These are phyloP conservation scores for Argyresthia albistria DNA, from an alignment of 2,888 invertebrate species.

Conservation along the genomic window DNA sequence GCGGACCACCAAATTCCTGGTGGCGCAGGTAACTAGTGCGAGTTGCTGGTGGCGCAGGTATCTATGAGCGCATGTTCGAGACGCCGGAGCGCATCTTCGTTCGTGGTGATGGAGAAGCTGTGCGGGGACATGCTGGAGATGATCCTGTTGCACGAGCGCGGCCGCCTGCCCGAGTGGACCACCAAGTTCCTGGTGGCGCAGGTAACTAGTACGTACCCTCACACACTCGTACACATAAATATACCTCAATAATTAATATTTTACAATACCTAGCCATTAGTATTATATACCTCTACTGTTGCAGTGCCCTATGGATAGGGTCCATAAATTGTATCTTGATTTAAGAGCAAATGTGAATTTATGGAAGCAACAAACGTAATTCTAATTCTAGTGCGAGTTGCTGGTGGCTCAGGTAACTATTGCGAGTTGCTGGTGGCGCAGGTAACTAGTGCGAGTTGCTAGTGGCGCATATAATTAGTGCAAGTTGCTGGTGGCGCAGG, in stretches of 20 bases:
- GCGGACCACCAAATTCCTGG: no score
- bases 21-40: no score
- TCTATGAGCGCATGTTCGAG: conserved; percentile 98
- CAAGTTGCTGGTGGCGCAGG: conserved; percentile 97
- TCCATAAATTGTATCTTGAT: no score
- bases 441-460: conserved; percentile 52
- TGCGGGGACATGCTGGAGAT: conserved; percentile 99
- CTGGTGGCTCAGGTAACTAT: conserved; percentile 89
- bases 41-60: conserved; percentile 80
- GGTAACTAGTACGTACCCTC: conserved; percentile 52
- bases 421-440: conserved; percentile 95
- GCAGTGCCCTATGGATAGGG: no score
- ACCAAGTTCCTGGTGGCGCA: conserved; percentile 98
- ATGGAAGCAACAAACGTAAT: no score
- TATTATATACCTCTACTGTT: no score
- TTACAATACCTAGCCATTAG: no score
- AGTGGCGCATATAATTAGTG: no score
- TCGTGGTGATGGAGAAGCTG: conserved; percentile 99
- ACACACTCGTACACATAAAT: no score
- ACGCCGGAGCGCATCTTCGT: conserved; percentile 98
- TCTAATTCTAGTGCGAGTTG: no score
- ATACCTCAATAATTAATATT: no score
- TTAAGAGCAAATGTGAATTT: no score
- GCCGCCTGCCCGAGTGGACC: conserved; percentile 92
- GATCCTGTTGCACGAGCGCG: conserved; percentile 95